Percentiles rank a stretch among this genome's conserved stretches.
phyloP scores from a whole-genome alignment of 2,113 vertebrate species.

The Corvus cornix region DNA sequence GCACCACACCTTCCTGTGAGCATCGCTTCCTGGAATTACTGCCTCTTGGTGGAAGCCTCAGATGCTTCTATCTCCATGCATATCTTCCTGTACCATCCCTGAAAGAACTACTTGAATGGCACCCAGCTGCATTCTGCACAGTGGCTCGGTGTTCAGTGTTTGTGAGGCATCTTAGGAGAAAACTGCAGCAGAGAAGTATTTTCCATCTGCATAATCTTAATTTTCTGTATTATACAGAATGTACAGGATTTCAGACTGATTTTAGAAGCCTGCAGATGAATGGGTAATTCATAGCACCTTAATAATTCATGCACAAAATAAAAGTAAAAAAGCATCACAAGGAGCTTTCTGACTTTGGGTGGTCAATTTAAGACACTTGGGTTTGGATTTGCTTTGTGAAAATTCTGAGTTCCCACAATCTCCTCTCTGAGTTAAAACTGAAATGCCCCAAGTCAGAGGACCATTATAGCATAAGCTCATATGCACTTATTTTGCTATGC shows the following conservation, averaged over 20 bases:
- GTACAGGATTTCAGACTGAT: background rate
- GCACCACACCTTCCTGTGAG: background rate
- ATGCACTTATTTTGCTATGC: background rate
- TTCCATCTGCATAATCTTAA: slow-evolving; percentile 15
- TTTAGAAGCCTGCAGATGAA: slow-evolving; percentile 18
- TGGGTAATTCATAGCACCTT: background rate
- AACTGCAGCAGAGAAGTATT: slow-evolving; percentile 22
- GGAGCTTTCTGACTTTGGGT: background rate
- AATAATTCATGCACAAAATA: background rate
- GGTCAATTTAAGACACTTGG: background rate
- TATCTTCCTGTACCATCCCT: background rate
- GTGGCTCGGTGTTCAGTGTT: background rate
- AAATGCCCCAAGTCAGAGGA: background rate
- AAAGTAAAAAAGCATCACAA: background rate
- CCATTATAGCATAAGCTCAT: background rate
- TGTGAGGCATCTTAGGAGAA: background rate
- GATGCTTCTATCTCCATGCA: background rate
- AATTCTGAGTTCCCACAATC: background rate
- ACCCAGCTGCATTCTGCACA: background rate
- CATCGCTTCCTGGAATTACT: background rate
- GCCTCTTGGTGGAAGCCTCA: background rate
- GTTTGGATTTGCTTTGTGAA: background rate
- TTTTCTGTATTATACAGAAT: slow-evolving; percentile 10
- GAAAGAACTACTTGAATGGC: background rate
- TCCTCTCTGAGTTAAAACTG: background rate